Evolutionary conservation across 2,797 vertebrate genomes (phyloP).

Genomic region (Leptoclinus maculatus): DNA sequence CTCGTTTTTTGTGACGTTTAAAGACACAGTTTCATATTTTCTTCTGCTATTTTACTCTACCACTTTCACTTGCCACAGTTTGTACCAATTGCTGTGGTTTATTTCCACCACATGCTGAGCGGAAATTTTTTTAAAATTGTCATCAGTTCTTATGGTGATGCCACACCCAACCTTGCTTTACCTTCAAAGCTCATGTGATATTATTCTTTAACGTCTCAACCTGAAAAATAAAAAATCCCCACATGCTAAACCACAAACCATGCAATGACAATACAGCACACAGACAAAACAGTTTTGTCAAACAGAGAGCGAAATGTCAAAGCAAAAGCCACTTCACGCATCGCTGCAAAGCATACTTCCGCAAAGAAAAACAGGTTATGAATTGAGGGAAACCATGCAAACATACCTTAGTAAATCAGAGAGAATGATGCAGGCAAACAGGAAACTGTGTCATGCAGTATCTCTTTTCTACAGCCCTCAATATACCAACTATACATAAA

Average conservation of each 20-base stretch:
- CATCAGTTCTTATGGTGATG: conserved; percentile 61
- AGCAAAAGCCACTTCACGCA: conserved; percentile 70
- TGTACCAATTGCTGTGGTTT: conserved; percentile 47
- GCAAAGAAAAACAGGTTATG: conserved; percentile 57
- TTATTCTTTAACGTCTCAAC: conserved; percentile 26
- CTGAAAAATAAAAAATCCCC: conserved; percentile 62
- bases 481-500: conserved; percentile 80
- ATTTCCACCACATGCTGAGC: conserved; percentile 65
- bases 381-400: conserved; percentile 82
- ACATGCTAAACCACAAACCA: conserved; percentile 66
- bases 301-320: conserved; percentile 77
- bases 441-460: conserved; percentile 83
- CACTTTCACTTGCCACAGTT: conserved; percentile 52
- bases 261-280: conserved; percentile 50
- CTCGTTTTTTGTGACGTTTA: conserved; percentile 33
- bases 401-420: conserved; percentile 86
- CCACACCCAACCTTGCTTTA: conserved; percentile 77
- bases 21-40: conserved; percentile 39
- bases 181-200: conserved; percentile 56
- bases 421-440: conserved; percentile 75
- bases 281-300: conserved; percentile 67
- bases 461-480: conserved; percentile 82
- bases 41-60: conserved; percentile 27
- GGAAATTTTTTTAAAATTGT: conserved; percentile 70
- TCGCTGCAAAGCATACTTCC: conserved; percentile 67